Percentiles rank a stretch among this genome's conserved stretches.
These are phyloP conservation scores for Halisarca cf. caerulea DNA, from an alignment of 37 sponge, comb jelly and placozoan species.

Conservation along the genomic window DNA sequence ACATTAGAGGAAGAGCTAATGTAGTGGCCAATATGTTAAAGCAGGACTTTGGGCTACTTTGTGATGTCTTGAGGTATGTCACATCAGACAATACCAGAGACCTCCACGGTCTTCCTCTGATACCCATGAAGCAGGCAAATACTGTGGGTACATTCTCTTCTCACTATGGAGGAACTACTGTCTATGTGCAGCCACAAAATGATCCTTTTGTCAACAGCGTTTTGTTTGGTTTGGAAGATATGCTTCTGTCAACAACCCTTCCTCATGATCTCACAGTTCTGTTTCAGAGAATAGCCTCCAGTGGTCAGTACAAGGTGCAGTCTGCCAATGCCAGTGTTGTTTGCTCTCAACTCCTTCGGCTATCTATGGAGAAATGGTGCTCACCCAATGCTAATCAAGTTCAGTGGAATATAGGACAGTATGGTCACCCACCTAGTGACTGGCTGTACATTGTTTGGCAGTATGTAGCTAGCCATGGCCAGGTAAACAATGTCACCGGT, in stretches of 20 bases:
- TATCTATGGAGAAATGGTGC: slow-evolving; percentile 42
- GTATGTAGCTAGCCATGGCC: slow-evolving; percentile 11
- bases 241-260: background rate
- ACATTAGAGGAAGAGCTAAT: background rate
- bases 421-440: slow-evolving; percentile 31
- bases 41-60: background rate
- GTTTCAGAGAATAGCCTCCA: background rate
- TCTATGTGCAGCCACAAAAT: slow-evolving; percentile 15
- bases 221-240: background rate
- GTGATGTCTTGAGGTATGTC: slow-evolving; percentile 39
- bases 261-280: background rate
- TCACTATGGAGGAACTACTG: background rate
- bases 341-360: slow-evolving; percentile 9
- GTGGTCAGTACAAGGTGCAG: background rate
- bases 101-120: slow-evolving; percentile 31
- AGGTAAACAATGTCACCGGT: background rate
- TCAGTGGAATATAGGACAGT: slow-evolving; percentile 31
- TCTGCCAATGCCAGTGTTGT: slow-evolving; percentile 9
- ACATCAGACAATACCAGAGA: background rate
- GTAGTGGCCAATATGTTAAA: background rate
- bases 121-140: slow-evolving; percentile 28
- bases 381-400: background rate
- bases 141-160: slow-evolving; percentile 6
- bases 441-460: slow-evolving; percentile 61
- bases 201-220: background rate